These are phyloP conservation scores for Lytechinus pictus DNA, from an alignment of 35 echinoderm and acorn worm genomes.

Conservation along the genomic window DNA sequence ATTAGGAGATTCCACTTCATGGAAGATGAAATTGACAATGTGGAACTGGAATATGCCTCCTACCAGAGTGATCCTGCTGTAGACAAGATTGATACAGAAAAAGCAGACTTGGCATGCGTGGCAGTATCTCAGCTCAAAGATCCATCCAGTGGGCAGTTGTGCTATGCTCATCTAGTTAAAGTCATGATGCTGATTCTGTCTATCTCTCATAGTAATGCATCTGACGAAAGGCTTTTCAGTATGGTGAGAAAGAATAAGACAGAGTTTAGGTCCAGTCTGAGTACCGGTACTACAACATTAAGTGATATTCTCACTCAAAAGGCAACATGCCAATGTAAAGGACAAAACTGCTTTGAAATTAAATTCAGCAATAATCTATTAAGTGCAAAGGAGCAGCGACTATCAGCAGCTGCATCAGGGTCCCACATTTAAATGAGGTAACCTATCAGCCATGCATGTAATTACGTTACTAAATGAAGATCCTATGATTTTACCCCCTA, in stretches of 20 bases:
- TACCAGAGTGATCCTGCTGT: slow-evolving; percentile 55
- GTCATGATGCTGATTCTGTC: slow-evolving; percentile 43
- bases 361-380: slow-evolving; percentile 48
- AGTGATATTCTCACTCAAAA: slow-evolving; percentile 54
- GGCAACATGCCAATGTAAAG: too few relatives aligned
- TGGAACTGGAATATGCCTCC: slow-evolving; percentile 68
- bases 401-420: background rate
- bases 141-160: slow-evolving; percentile 41
- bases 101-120: slow-evolving; percentile 55
- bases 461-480: background rate
- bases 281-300: slow-evolving; percentile 51
- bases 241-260: slow-evolving; percentile 64
- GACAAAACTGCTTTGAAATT: slow-evolving; percentile 15
- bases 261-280: slow-evolving; percentile 46
- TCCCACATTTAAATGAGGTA: background rate
- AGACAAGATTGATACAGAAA: background rate
- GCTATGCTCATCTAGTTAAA: slow-evolving; percentile 47
- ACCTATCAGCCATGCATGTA: background rate
- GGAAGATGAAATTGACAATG: slow-evolving; percentile 60
- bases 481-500: too few relatives aligned
- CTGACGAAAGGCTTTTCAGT: slow-evolving; percentile 51
- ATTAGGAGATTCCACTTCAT: slow-evolving; percentile 70
- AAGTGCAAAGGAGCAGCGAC: slow-evolving; percentile 56
- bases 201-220: slow-evolving; percentile 52
- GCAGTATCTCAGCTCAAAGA: slow-evolving; percentile 51